Evolutionary conservation across 30 jellyfish, hydroid and myxozoan species (phyloP), one percentile per base, ranked within the genome.

Genomic region (Calvadosia cruxmelitensis): DNA sequence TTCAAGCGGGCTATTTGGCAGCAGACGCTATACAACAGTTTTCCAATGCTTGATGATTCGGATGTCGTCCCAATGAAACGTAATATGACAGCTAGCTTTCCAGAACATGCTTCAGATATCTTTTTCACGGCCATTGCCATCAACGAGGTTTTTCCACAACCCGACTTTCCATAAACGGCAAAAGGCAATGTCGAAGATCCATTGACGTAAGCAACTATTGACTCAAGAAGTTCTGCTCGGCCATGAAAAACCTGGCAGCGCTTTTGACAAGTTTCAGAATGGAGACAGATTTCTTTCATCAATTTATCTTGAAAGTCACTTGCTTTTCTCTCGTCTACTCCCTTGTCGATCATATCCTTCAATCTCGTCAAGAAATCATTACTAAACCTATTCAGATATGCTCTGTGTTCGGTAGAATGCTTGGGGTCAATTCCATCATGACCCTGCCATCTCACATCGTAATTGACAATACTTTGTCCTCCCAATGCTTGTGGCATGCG

Each of bases 131-230:
- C 95, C 15, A 68, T 85, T 16, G 95, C 93, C 90, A 85, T 78
- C 0, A 85, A 49, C 12, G 95, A 78, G 12, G 95, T 85, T 52
- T 85, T 85, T 3, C 95, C 95, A 50, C 95, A 85, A 1, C 95
- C 95, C 24, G 87, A 84, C 32, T 77, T 79, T n/a, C 95, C 95
- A 67, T 85, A 65, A 27, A 85, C 81, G 52, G 77, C 86, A 53
- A 85, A 50, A 0, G 83, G 69, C 23, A 5, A 50, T 67, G 0
- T 29, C 29, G 29, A 26, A 52, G 53, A 16, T 35, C 79, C 31
- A 29, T 69, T 70, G 27, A 72, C 71, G 34, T 85, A 81, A 23
- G 72, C 24, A 28, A 67, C 30, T 20, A 85, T 85, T 26, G 73
- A 67, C 28, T 78, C 77, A 1, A 85, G 27, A 2, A 85, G 66